Evolutionary conservation across 2,113 vertebrate genomes (phyloP), one percentile per base, ranked within the genome.

Genomic region (Thamnaconus septentrionalis): DNA sequence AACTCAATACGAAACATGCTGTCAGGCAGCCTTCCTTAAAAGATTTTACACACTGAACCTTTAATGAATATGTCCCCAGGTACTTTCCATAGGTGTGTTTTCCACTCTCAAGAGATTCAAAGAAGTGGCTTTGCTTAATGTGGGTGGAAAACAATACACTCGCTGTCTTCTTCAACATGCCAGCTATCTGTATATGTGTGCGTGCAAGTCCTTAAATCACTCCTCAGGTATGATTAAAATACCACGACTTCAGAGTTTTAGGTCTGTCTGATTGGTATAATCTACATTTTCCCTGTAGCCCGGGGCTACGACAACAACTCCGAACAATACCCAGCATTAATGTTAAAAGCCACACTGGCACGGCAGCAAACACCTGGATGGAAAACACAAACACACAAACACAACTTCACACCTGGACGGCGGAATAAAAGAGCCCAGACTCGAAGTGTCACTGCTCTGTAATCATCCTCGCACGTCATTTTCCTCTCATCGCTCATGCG

Each of bases 381-480:
- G 43, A 75, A 69, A 70, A 76, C 63, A 80, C 69, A 60, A n/a
- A 69, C 57, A 72, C 56, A 31, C 46, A 76, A 51, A 83, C 4
- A 78, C 11, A 69, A 40, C 72, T 51, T 60, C 75, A 81, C 82
- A 85, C 85, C 84, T 89, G 85, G 84, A 85, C 53, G 47, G 48
- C 43, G 69, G 77, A 61, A 87, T 82, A 84, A 84, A 62, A 82
- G 60, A 73, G 75, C 7, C 1, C 40, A 42, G 55, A 46, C 59
- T 9, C 18, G 18, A 31, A 8, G 73, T 44, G 54, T 44, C 5
- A n/a, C 63, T 71, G 71, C 83, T 85, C 81, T 85, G 64, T 83
- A 85, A 88, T 88, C 80, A 76, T 18, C 12, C 46, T 39, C 45
- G 52, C 59, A 43, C 59, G 45, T 31, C 41, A 69, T 63, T 69